Evolutionary conservation across 1,140 invertebrate species (phyloP), one percentile per base, ranked within the genome.

Genomic region (Trichonephila clavata): DNA sequence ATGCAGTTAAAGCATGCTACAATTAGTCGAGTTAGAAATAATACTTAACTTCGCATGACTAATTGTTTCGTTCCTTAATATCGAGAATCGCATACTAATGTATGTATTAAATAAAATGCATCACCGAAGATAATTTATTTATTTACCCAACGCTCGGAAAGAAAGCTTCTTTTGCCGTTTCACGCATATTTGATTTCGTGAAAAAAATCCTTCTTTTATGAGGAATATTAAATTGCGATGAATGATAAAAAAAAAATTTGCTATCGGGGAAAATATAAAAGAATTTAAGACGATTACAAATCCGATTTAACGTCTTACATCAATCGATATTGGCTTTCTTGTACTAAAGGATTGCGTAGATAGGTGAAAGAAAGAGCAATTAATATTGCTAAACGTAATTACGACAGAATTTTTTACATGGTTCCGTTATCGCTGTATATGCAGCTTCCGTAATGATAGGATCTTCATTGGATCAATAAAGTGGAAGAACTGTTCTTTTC

Each of bases 261-360:
- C 21, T 84, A 84, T 84, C 83, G 83, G 83, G 18, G 59, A 60
- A 84, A 84, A 84, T 84, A 24, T 84, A 84, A 84, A 84, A 84
- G 83, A 84, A 84, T 84, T 84, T 84, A 84, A 84, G 83, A 57
- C 83, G 43, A 84, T 84, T 84, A 84, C 83, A 84, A 84, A 84
- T 84, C 83, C 50, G 83, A 84, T 84, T 84, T 84, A 84, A 60
- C 50, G 83, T 84, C 83, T 84, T 57, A 84, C n/a, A 84, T 59
- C 83, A 57, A 60, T 84, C 83, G 83, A 84, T 84, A 84, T 59
- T 57, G 83, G 57, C 83, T 84, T 77, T 77, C 83, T 60, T 57
- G 81, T 60, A 59, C 21, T 84, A 84, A 84, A 59, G 83, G 27
- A 84, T n/a, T 59, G 13, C n/a, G 20, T 7, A 59, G 57, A 84